Evolutionary conservation across 37 sponge, comb jelly and placozoan genomes (phyloP).

Genomic region (Hormiphora californensis): DNA sequence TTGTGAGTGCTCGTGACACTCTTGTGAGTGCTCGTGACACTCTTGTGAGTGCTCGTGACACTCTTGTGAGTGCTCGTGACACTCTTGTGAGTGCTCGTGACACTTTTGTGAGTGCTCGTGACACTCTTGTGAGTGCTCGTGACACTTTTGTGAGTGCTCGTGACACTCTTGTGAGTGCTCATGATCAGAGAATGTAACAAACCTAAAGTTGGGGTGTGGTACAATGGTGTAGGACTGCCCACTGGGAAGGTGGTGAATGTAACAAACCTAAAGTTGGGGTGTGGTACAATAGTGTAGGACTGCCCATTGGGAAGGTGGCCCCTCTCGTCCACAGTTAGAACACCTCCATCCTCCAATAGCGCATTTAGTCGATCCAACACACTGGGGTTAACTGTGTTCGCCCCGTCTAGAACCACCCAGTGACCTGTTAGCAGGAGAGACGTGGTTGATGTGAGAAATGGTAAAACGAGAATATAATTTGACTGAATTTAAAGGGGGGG

Average conservation of each 20-base stretch:
- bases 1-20: no score
- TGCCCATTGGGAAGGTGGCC: conserved; percentile 64
- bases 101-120: no score
- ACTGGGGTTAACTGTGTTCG: conserved; percentile 82
- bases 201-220: conserved; percentile 91
- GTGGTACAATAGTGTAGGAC: conserved; percentile 67
- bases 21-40: no score
- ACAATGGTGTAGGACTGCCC: conserved; percentile 59
- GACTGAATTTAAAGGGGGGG: no score
- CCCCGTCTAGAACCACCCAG: conserved; percentile 87
- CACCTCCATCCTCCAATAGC: conserved; percentile 80
- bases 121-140: no score
- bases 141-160: no score
- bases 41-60: no score
- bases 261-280: conserved; percentile 78
- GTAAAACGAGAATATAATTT: no score
- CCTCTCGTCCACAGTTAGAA: conserved; percentile 75
- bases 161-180: no score
- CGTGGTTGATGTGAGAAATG: no score
- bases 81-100: no score
- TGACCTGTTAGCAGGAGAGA: conserved; percentile 66
- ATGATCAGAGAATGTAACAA: background rate
- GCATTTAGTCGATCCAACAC: conserved; percentile 93
- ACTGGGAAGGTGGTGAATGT: conserved; percentile 52
- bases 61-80: no score